Percentiles rank a stretch among this genome's conserved stretches.
Conservation (phyloP, 2,113 vertebrate species). For the Lophius piscatorius region DNA sequence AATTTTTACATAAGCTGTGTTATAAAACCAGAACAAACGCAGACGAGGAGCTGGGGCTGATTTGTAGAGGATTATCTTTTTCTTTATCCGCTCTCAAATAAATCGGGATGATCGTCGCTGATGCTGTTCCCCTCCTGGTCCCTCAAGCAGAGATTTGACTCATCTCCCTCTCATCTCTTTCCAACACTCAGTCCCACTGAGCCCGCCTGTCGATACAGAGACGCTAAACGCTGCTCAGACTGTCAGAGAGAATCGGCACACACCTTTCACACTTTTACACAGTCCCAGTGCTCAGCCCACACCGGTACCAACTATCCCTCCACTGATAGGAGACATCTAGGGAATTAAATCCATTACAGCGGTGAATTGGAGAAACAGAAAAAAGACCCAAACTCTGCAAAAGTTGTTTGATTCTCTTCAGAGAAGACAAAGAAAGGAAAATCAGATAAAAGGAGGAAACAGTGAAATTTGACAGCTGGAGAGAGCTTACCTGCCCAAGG, state of each 20-base stretch:
- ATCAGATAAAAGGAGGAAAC: conserved; percentile 2
- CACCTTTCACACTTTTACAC: conserved; percentile 24
- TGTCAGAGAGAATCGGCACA: conserved; percentile 32
- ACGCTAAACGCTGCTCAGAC: conserved; percentile 35
- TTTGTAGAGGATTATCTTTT: conserved; percentile 39
- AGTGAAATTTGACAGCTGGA: conserved; percentile 5
- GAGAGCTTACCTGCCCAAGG: conserved; percentile 51
- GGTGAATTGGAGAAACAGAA: too few relatives aligned
- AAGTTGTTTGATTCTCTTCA: conserved; percentile 51
- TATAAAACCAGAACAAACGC: background rate
- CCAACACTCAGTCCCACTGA: conserved; percentile 29
- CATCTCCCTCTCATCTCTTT: conserved; percentile 57
- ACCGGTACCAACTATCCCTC: conserved; percentile 1
- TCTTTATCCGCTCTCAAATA: conserved; percentile 9
- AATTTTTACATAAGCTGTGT: background rate
- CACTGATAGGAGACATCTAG: conserved; percentile 4
- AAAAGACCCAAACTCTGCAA: conserved; percentile 60
- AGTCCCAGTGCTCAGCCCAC: conserved; percentile 6
- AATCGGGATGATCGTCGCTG: conserved; percentile 40
- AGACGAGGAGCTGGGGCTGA: conserved; percentile 10
- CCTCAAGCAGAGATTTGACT: conserved; percentile 59
- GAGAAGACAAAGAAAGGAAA: background rate
- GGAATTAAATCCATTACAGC: too few relatives aligned
- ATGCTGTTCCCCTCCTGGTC: conserved; percentile 34
- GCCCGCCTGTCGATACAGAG: conserved; percentile 45